A percentile compares a stretch with the other conserved stretches of the same genome.
These are phyloP conservation scores for Botia kubotai DNA, from an alignment of 2,797 vertebrate species.

Conservation along the genomic window DNA sequence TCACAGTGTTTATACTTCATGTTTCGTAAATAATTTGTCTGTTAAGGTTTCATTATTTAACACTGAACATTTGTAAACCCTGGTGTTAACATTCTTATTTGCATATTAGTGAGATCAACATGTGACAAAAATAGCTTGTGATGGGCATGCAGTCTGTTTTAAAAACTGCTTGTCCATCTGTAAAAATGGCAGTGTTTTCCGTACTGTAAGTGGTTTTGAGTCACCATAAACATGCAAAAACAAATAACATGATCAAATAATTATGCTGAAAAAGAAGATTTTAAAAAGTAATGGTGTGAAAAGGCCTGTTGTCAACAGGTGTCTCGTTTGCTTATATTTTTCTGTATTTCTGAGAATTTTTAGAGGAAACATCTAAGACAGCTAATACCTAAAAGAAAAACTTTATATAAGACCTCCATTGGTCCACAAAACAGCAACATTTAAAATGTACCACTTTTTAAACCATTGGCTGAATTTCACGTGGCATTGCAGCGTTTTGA, in stretches of 20 bases:
- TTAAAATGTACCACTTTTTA: neutral
- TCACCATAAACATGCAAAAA: neutral
- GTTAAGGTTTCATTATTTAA: neutral
- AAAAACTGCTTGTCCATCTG: no score
- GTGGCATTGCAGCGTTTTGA: constrained; percentile 9
- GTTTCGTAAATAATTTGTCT: neutral
- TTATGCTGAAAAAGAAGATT: neutral
- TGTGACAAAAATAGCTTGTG: no score
- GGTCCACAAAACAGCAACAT: neutral
- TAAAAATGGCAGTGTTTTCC: no score
- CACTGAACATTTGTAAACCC: neutral
- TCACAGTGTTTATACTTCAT: neutral
- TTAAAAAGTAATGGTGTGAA: neutral
- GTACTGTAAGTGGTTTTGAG: no score
- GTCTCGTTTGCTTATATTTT: neutral
- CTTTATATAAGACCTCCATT: neutral
- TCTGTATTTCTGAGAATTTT: neutral
- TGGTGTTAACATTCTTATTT: no score
- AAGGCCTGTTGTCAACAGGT: neutral
- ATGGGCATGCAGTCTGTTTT: no score
- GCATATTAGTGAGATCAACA: no score
- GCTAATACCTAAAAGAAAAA: neutral
- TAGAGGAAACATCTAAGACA: neutral
- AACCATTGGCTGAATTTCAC: neutral
- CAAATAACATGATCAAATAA: neutral